Evolutionary conservation across 2,888 invertebrate genomes (phyloP).

Genomic region (Sussaba pulchella): DNA sequence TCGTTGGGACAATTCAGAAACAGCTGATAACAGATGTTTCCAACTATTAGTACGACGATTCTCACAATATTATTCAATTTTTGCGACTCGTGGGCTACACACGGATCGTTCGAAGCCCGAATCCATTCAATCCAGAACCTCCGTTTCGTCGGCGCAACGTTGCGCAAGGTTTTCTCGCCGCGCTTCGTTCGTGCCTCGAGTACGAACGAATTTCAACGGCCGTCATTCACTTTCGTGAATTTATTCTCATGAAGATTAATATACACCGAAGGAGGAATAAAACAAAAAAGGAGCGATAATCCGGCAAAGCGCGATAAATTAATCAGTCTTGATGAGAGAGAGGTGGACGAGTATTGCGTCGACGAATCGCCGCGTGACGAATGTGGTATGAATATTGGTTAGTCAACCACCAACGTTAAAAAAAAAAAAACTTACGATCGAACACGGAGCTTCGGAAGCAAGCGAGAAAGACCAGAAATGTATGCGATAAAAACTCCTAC

Average conservation of each 20-base stretch:
- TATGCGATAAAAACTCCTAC: not conserved
- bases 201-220: constrained; percentile 4
- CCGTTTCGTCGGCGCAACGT: constrained; percentile 29
- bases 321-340: constrained; percentile 21
- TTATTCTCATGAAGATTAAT: constrained; percentile 42
- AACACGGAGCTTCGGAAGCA: not conserved
- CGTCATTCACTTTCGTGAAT: constrained; percentile 9
- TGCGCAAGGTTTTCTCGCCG: constrained; percentile 46
- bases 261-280: not conserved
- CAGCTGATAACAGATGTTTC: not conserved
- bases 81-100: constrained; percentile 8
- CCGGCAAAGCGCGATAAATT: constrained; percentile 36
- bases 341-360: constrained; percentile 4
- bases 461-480: not conserved
- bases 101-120: constrained; percentile 8
- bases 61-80: not conserved
- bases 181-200: constrained; percentile 24
- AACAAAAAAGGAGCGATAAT: constrained; percentile 36
- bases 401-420: constrained; percentile 2
- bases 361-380: constrained; percentile 21
- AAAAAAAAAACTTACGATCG: not conserved
- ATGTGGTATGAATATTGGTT: not conserved
- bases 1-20: not conserved
- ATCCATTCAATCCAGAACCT: constrained; percentile 18
- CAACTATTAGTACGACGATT: not conserved